Conservation (phyloP, 2,888 invertebrate species). For the Calephelis perditalis region DNA sequence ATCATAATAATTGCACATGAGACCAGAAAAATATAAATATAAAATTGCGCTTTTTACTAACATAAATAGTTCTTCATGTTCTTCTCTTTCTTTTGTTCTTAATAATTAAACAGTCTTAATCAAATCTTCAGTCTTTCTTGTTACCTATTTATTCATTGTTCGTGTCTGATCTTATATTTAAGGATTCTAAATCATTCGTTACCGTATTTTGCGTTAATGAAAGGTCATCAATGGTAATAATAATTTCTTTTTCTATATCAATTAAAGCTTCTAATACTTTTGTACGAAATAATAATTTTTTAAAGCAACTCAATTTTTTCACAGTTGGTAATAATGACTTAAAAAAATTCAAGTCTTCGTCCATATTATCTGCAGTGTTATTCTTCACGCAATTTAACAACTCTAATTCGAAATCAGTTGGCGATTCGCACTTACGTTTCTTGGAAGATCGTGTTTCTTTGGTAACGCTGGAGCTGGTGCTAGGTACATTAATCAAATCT, state of each 20-base stretch:
- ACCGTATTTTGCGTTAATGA: slow-evolving; percentile 31
- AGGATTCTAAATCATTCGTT: slow-evolving; percentile 30
- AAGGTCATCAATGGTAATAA: slow-evolving; percentile 31
- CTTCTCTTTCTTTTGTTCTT: slow-evolving; percentile 32
- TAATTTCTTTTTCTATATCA: slow-evolving; percentile 32
- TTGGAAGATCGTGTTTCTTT: slow-evolving; percentile 29
- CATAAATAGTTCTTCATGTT: slow-evolving; percentile 31
- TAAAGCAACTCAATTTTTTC: slow-evolving; percentile 30
- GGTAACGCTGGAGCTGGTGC: slow-evolving; percentile 19
- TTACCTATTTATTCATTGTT: slow-evolving; percentile 17
- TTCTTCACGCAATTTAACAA: slow-evolving; percentile 31
- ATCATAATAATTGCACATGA: slow-evolving; percentile 31
- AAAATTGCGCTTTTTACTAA: slow-evolving; percentile 32
- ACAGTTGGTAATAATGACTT: slow-evolving; percentile 30
- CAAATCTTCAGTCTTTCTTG: slow-evolving; percentile 25
- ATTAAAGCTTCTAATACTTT: slow-evolving; percentile 32
- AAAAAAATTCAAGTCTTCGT: slow-evolving; percentile 33
- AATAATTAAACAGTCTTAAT: slow-evolving; percentile 32
- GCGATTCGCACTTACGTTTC: slow-evolving; percentile 31
- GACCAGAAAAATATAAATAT: slow-evolving; percentile 31
- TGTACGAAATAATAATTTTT: slow-evolving; percentile 32
- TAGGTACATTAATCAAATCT: slow-evolving; percentile 25
- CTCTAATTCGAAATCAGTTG: slow-evolving; percentile 31
- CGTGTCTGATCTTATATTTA: slow-evolving; percentile 29
- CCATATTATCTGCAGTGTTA: slow-evolving; percentile 29